phyloP scores from a whole-genome alignment of 2,888 invertebrate species.

The Perizoma affinitatum region DNA sequence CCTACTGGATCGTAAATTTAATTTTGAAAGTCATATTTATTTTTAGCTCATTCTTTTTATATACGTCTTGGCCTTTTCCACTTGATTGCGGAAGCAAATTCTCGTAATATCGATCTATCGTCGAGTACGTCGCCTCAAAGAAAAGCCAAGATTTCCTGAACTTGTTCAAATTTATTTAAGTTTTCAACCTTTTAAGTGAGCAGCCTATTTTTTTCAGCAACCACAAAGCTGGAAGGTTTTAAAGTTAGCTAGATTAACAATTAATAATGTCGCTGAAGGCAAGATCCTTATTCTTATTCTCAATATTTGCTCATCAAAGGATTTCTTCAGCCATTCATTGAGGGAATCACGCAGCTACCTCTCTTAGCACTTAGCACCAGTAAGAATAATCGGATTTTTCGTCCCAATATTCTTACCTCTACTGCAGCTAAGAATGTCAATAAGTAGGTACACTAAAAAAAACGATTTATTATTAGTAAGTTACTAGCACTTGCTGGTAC shows the following conservation, averaged over 20 bases:
- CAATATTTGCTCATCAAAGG: neutral
- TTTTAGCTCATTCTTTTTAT: slow-evolving; percentile 1
- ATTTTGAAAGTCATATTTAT: neutral
- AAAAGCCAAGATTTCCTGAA: slow-evolving; percentile 37
- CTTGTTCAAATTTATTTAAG: slow-evolving; percentile 27
- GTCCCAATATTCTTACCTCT: too few species aligned
- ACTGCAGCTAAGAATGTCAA: too few species aligned
- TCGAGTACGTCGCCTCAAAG: slow-evolving; percentile 29
- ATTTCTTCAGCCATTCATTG: too few species aligned
- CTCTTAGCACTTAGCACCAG: too few species aligned
- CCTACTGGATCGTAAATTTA: too few species aligned
- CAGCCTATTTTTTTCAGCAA: slow-evolving; percentile 27
- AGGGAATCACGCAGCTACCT: too few species aligned
- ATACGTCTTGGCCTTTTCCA: slow-evolving; percentile 15
- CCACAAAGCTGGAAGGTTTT: slow-evolving; percentile 16
- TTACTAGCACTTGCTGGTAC: too few species aligned
- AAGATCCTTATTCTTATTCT: neutral
- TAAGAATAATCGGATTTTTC: too few species aligned
- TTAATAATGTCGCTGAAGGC: slow-evolving; percentile 1
- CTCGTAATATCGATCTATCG: slow-evolving; percentile 31
- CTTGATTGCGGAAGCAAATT: slow-evolving; percentile 35
- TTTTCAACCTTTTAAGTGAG: slow-evolving; percentile 24
- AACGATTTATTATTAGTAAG: too few species aligned
- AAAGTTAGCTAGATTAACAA: neutral
- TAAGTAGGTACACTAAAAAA: too few species aligned